Evolutionary conservation across 2,113 vertebrate species (phyloP).

Genomic region (Neomonachus schauinslandi): DNA sequence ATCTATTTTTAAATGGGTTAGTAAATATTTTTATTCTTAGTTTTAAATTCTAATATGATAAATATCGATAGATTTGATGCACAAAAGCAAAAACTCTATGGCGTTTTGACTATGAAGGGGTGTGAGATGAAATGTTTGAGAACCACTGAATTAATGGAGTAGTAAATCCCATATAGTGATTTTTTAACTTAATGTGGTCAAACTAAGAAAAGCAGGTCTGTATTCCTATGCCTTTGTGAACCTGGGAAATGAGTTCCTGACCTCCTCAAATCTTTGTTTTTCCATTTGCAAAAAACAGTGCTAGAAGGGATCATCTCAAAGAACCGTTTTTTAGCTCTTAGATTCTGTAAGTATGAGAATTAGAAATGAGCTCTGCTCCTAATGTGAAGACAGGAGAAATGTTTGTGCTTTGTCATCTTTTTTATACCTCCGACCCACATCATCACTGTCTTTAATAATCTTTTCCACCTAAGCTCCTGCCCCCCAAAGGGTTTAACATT

Average conservation of each 20-base stretch:
- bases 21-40: not conserved
- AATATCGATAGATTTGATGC: not conserved
- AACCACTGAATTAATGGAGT: not conserved
- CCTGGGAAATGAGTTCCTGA: not conserved
- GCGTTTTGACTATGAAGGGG: not conserved
- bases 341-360: not conserved
- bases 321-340: not conserved
- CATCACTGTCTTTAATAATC: not conserved
- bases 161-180: not conserved
- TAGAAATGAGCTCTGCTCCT: not conserved
- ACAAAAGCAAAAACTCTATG: not conserved
- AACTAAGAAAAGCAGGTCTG: not conserved
- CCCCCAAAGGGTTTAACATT: not conserved
- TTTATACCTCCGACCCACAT: not conserved
- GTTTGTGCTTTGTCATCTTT: constrained; percentile 30
- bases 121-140: not conserved
- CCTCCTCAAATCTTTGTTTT: not conserved
- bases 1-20: not conserved
- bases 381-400: not conserved
- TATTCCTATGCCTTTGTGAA: not conserved
- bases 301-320: not conserved
- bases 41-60: not conserved
- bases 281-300: not conserved
- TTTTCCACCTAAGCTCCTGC: not conserved
- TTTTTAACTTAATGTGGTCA: not conserved